These are phyloP conservation scores for Spheniscus humboldti DNA, from an alignment of 2,797 vertebrate species.

Conservation along the genomic window DNA sequence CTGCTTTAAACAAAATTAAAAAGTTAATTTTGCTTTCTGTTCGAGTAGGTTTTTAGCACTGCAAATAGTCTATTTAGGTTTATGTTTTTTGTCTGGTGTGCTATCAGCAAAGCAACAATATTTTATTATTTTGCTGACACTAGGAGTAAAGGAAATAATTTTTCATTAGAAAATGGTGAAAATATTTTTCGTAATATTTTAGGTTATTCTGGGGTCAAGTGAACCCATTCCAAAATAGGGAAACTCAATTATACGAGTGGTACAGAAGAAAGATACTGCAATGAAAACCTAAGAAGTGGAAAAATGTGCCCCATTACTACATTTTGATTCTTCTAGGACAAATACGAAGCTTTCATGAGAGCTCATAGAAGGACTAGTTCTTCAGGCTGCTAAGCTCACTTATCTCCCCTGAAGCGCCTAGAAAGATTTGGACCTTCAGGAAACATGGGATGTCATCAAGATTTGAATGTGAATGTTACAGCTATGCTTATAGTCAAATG, in stretches of 20 bases:
- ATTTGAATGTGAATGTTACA: not conserved
- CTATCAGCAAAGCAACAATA: conserved; percentile 46
- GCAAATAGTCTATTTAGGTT: conserved; percentile 6
- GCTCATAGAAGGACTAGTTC: not conserved
- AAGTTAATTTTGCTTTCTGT: conserved; percentile 27
- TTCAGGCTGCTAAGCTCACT: not conserved
- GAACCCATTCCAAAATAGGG: conserved; percentile 39
- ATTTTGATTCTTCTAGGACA: conserved; percentile 13
- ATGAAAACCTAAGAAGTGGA: conserved; percentile 36
- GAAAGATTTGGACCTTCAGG: not conserved
- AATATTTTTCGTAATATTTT: conserved; percentile 59
- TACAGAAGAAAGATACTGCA: conserved; percentile 31
- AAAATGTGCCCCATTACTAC: not conserved
- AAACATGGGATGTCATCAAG: not conserved
- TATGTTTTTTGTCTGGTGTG: not conserved
- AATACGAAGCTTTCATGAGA: not conserved
- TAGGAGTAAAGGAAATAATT: conserved; percentile 29
- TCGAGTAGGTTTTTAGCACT: not conserved
- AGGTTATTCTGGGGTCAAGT: conserved; percentile 34
- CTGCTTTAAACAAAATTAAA: conserved; percentile 1
- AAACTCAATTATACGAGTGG: conserved; percentile 47
- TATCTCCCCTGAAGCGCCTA: not conserved
- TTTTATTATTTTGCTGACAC: conserved; percentile 53
- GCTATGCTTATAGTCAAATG: not conserved
- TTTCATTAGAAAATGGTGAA: conserved; percentile 43